Conservation (phyloP, 1,140 invertebrate genomes). For the Yoshiicerus persimilis region DNA sequence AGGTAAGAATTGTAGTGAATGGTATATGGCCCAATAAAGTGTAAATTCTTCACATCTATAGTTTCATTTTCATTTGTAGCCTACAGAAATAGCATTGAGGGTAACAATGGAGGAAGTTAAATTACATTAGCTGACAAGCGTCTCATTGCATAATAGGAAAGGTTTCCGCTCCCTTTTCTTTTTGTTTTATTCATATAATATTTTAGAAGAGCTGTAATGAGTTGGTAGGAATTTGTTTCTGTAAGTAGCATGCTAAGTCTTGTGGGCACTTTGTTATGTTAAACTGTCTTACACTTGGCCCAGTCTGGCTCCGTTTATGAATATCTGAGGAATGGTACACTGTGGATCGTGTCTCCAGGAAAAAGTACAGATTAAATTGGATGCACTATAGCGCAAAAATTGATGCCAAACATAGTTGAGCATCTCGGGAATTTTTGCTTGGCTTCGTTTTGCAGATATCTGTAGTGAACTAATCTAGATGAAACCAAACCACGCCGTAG, state of each 20-base stretch:
- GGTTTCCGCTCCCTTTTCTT: background rate
- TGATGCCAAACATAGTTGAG: background rate
- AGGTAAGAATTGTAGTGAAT: background rate
- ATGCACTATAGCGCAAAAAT: background rate
- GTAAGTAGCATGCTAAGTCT: background rate
- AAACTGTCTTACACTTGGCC: background rate
- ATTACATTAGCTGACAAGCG: background rate
- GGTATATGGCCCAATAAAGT: background rate
- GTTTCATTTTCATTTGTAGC: background rate
- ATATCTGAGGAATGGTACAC: background rate
- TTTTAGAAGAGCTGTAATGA: background rate
- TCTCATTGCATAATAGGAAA: background rate
- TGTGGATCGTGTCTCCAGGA: background rate
- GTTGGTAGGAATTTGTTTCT: background rate
- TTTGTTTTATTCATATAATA: background rate
- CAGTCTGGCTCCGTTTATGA: background rate
- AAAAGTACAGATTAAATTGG: slow-evolving; percentile 14
- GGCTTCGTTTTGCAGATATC: background rate
- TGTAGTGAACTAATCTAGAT: background rate
- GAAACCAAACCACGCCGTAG: background rate
- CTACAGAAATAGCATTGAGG: no score
- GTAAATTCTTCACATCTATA: background rate
- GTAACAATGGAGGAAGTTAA: no score
- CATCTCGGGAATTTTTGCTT: background rate
- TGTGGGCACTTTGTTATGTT: background rate